phyloP scores from a whole-genome alignment of 2,113 vertebrate genomes.

The Paedocypris sp. region DNA sequence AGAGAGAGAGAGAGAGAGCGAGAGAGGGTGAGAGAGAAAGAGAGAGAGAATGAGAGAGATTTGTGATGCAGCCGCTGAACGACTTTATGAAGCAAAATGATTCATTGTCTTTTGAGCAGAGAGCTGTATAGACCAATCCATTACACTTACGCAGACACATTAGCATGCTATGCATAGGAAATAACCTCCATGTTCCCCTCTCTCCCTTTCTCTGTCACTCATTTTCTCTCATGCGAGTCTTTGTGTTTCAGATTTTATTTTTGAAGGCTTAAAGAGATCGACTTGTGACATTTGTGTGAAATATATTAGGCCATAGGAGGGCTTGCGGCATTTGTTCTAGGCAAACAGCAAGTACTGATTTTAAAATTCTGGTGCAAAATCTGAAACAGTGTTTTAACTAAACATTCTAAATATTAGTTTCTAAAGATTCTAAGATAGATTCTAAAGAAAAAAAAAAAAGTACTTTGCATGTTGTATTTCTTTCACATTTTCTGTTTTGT shows the following conservation, averaged over 20 bases:
- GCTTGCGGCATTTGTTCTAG: slow-evolving; percentile 4
- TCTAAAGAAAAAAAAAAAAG: too few species aligned
- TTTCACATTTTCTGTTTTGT: too few species aligned
- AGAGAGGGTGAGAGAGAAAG: too few species aligned
- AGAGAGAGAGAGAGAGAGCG: too few species aligned
- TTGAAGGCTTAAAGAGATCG: not conserved
- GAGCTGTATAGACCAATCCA: not conserved
- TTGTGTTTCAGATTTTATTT: not conserved
- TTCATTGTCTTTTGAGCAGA: not conserved
- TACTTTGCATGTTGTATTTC: too few species aligned
- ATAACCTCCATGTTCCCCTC: not conserved
- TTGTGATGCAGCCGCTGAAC: not conserved
- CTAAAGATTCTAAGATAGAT: too few species aligned
- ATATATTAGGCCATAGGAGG: not conserved
- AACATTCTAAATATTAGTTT: slow-evolving; percentile 1
- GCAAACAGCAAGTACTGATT: not conserved
- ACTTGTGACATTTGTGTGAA: not conserved
- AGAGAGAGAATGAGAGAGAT: too few species aligned
- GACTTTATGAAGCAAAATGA: not conserved
- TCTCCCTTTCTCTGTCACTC: not conserved
- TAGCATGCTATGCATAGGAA: slow-evolving; percentile 9
- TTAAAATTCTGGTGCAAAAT: not conserved
- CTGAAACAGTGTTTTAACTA: not conserved
- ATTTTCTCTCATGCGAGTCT: not conserved
- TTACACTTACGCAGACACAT: not conserved